Percentiles rank a stretch among this genome's conserved stretches.
phyloP scores from a whole-genome alignment of 2,888 invertebrate genomes.

The Tortricodes alternella region DNA sequence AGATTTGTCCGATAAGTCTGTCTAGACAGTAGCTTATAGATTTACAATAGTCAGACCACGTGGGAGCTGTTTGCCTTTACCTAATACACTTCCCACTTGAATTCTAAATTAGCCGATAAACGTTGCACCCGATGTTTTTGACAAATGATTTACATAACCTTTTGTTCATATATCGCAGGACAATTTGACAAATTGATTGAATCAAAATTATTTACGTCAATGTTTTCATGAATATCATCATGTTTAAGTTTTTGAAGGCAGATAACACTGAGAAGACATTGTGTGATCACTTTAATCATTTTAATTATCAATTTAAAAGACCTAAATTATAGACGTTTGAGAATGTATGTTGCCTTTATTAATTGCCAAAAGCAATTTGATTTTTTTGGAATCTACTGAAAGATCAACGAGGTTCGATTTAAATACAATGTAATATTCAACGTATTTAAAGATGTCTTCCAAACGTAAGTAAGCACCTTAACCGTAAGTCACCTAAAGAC shows the following conservation, averaged over 20 bases:
- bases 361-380: too few relatives aligned
- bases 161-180: constrained; percentile 22
- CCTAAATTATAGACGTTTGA: too few relatives aligned
- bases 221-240: neutral
- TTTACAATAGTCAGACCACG: constrained; percentile 69
- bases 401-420: too few relatives aligned
- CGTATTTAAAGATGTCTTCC: too few relatives aligned
- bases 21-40: constrained; percentile 53
- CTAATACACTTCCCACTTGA: constrained; percentile 48
- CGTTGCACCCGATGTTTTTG: constrained; percentile 50
- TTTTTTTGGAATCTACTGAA: too few relatives aligned
- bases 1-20: constrained; percentile 19
- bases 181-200: constrained; percentile 15
- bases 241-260: neutral
- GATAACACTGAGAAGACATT: neutral
- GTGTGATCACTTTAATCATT: too few relatives aligned
- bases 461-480: too few relatives aligned
- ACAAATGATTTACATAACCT: constrained; percentile 56
- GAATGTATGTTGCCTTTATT: too few relatives aligned
- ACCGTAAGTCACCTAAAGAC: too few relatives aligned
- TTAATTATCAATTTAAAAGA: too few relatives aligned
- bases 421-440: too few relatives aligned
- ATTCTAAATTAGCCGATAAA: constrained; percentile 57
- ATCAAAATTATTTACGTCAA: constrained; percentile 4
- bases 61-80: constrained; percentile 77